Percentiles rank a stretch among this genome's conserved stretches.
phyloP scores from a whole-genome alignment of 2,888 invertebrate species.

The Machimus rusticus region DNA sequence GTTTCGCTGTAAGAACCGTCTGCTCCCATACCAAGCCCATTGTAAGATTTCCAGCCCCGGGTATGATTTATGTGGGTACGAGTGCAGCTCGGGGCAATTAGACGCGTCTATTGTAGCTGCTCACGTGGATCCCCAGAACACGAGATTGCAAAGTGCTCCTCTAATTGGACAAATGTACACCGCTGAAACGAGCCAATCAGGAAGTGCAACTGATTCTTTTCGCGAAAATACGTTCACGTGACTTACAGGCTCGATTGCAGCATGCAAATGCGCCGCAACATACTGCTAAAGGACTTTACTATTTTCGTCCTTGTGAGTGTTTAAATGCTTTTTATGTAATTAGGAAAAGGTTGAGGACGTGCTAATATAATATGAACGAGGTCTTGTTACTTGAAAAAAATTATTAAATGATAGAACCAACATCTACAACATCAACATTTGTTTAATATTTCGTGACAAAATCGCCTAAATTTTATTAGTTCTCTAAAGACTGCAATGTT shows the following conservation, averaged over 20 bases:
- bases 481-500: neutral
- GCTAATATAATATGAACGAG: neutral
- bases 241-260: neutral
- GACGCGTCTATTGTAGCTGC: neutral
- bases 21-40: conserved; percentile 5
- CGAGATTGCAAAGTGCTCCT: conserved; percentile 1
- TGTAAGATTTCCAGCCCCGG: neutral
- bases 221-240: neutral
- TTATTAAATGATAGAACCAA: neutral
- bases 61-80: conserved; percentile 3
- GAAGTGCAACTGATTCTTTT: neutral
- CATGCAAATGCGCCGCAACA: neutral
- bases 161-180: neutral
- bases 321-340: neutral
- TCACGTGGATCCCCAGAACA: conserved; percentile 6
- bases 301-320: neutral
- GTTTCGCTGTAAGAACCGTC: conserved; percentile 11
- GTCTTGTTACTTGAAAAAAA: neutral
- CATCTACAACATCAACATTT: neutral
- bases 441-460: neutral
- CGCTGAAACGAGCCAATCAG: neutral
- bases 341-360: neutral
- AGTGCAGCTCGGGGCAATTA: conserved; percentile 7
- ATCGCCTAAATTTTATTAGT: neutral
- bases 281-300: neutral